A percentile compares a stretch with the other conserved stretches of the same genome.
These are phyloP conservation scores for Lithobates pipiens DNA, from an alignment of 2,797 vertebrate genomes.

Conservation along the genomic window DNA sequence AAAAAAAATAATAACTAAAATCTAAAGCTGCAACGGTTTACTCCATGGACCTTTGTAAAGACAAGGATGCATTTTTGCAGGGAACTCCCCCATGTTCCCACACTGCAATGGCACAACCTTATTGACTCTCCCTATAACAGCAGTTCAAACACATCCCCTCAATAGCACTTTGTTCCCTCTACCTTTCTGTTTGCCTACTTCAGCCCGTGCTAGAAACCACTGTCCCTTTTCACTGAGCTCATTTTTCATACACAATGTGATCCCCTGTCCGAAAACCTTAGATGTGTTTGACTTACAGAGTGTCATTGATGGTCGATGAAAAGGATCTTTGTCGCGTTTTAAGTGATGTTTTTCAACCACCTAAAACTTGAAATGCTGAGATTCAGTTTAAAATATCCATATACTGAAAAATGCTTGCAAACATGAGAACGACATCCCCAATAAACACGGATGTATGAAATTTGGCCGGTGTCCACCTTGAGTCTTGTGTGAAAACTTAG, in stretches of 20 bases:
- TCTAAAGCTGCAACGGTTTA: not conserved
- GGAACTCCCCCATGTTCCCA: constrained; percentile 24
- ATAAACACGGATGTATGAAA: constrained; percentile 30
- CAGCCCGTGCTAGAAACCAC: constrained; percentile 24
- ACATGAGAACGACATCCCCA: constrained; percentile 21
- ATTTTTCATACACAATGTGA: constrained; percentile 58
- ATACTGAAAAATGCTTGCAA: constrained; percentile 26
- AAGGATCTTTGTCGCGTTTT: constrained; percentile 49
- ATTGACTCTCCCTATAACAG: constrained; percentile 32
- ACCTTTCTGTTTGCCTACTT: constrained; percentile 54
- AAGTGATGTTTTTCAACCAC: constrained; percentile 54
- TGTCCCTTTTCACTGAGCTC: constrained; percentile 49
- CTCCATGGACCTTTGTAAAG: constrained; percentile 1
- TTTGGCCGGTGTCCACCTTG: not conserved
- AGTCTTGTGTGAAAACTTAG: constrained; percentile 15
- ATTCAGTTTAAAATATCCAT: constrained; percentile 27
- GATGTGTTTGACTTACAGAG: constrained; percentile 54
- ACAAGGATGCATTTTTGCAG: constrained; percentile 21
- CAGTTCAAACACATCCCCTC: constrained; percentile 47
- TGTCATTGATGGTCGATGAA: constrained; percentile 51
- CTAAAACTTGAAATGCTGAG: constrained; percentile 31
- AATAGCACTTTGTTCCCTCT: constrained; percentile 50
- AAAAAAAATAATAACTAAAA: not conserved
- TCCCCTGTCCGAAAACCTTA: constrained; percentile 56
- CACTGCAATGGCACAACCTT: constrained; percentile 28